Evolutionary conservation across 2,797 vertebrate genomes (phyloP).

Genomic region (Pangasius macronema): DNA sequence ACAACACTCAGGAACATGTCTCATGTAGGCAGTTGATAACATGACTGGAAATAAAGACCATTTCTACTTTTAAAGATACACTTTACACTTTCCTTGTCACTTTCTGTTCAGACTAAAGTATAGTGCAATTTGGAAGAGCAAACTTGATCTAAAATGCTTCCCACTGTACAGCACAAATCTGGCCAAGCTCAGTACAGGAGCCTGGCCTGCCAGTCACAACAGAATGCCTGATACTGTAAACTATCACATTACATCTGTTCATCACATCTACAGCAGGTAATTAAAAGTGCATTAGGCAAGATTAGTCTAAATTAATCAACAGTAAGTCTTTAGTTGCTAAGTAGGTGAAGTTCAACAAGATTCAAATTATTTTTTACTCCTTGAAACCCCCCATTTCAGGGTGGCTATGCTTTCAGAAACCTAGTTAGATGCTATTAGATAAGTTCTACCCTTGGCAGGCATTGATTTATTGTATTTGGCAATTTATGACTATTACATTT

Average conservation of each 20-base stretch:
- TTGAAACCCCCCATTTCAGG: not conserved
- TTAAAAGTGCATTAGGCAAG: constrained; percentile 2
- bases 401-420: constrained; percentile 2
- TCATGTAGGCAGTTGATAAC: not conserved
- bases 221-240: not conserved
- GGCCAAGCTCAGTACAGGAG: not conserved
- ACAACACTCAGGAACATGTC: not conserved
- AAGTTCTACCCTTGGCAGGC: not conserved
- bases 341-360: not conserved
- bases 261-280: not conserved
- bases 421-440: not conserved
- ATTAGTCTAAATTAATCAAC: not conserved
- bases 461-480: constrained; percentile 41
- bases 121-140: not conserved
- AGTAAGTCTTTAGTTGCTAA: not conserved
- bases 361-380: not conserved
- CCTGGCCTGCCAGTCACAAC: not conserved
- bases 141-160: not conserved
- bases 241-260: not conserved
- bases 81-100: not conserved
- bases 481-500: constrained; percentile 16
- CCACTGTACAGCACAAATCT: not conserved
- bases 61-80: not conserved
- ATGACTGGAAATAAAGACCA: not conserved
- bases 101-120: not conserved